Evolutionary conservation across 1,140 invertebrate species (phyloP), one percentile per base, ranked within the genome.

Genomic region (Philopotamus ludificatus): DNA sequence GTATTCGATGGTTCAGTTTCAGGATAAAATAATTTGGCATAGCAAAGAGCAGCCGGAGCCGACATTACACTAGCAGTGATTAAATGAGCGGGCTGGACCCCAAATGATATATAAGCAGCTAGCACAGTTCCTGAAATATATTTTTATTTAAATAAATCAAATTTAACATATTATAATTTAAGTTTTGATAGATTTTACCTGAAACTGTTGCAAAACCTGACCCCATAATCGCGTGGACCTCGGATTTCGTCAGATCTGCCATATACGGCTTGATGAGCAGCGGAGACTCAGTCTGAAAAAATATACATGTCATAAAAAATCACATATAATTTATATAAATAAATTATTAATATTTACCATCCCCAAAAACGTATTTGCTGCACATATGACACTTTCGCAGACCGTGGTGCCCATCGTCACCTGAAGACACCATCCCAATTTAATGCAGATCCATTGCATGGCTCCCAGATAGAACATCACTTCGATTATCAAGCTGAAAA

Each of bases 1-100:
- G 93, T 91, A 65, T 85, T 78, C 1, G 89, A 88, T 57, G 86
- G 79, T 72, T 92, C 87, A 0, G 87, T 91, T 81, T 98, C 96
- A 0, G 96, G 96, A 80, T 92, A 92, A 70, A 96, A 84, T 3
- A 99, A 78, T 77, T 99, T 99, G 1, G 93, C 86, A 63, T 87
- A 90, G 71, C 90, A 92, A 2, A 99, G 78, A 0, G 95, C 89
- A 21, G 93, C 93, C 0, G 96, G 94, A 0, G 95, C 95, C 0
- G 94, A 92, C 95, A 99, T 98, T 0, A 98, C 87, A 45, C 92
- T 94, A 0, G 96, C 94, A 0, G 93, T 93, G 49, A 99, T 86
- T 16, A 93, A 76, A 77, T 93, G 88, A 0, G 86, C 83, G 1
- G 92, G 84, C 64, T 90, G 85, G 3, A 95, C 93, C 1, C 95